Evolutionary conservation across 2,113 vertebrate species (phyloP).

Genomic region (Lepisosteus oculatus): DNA sequence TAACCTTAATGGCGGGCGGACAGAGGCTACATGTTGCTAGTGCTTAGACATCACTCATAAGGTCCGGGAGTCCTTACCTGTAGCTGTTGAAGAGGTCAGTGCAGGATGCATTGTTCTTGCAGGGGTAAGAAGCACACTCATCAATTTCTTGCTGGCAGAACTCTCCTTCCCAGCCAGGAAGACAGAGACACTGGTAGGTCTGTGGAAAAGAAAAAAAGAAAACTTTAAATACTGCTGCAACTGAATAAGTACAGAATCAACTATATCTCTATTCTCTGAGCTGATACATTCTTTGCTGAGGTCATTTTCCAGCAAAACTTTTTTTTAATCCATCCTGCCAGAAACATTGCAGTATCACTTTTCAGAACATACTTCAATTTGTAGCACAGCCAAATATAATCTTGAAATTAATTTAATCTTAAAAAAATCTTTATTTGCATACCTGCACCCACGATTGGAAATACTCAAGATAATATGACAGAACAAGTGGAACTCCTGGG

Average conservation of each 20-base stretch:
- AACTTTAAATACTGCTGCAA: slow-evolving; percentile 17
- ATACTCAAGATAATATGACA: not conserved
- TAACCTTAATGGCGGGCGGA: not conserved
- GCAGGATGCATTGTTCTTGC: slow-evolving; percentile 74
- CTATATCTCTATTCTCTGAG: slow-evolving; percentile 14
- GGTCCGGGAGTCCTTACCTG: slow-evolving; percentile 53
- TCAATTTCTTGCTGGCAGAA: slow-evolving; percentile 72
- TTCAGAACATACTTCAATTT: slow-evolving; percentile 3
- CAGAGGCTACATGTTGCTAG: not conserved
- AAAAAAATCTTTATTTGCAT: not conserved
- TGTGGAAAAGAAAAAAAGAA: slow-evolving; percentile 36
- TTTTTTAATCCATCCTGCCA: not conserved
- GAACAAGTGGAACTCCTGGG: not conserved
- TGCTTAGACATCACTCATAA: slow-evolving; percentile 4
- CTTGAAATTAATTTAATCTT: not conserved
- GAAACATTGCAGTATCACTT: slow-evolving; percentile 1
- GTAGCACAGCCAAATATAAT: not conserved
- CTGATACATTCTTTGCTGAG: too few species aligned
- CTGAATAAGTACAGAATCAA: slow-evolving; percentile 13
- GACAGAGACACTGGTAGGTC: slow-evolving; percentile 64
- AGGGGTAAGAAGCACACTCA: slow-evolving; percentile 70
- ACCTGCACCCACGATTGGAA: not conserved
- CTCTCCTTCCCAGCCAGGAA: slow-evolving; percentile 70
- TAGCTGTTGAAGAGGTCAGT: slow-evolving; percentile 68
- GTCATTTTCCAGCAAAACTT: not conserved